Conservation (phyloP, 2,113 vertebrate species). For the Prunella fulvescens region DNA sequence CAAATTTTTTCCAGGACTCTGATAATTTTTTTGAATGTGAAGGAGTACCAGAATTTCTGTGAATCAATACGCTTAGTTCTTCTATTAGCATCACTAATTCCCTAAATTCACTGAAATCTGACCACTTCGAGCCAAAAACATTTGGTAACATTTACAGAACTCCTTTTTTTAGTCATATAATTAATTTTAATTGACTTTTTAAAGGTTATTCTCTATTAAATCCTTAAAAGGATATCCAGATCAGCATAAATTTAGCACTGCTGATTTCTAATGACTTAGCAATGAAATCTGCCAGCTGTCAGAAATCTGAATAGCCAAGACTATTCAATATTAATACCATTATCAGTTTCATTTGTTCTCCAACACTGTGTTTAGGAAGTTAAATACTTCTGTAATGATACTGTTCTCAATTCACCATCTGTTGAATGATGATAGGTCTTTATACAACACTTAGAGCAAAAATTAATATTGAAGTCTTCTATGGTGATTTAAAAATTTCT, state of each 20-base stretch:
- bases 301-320: not conserved
- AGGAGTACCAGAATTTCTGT: not conserved
- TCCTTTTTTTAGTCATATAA: not conserved
- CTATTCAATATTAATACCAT: not conserved
- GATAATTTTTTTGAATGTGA: not conserved
- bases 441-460: not conserved
- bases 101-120: not conserved
- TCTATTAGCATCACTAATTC: not conserved
- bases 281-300: not conserved
- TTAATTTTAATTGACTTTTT: not conserved
- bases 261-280: not conserved
- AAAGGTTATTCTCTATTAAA: not conserved
- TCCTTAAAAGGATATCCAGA: not conserved
- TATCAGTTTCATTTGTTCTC: slow-evolving; percentile 17
- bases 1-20: not conserved
- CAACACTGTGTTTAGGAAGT: not conserved
- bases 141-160: not conserved
- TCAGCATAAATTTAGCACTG: not conserved
- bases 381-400: not conserved
- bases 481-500: slow-evolving; percentile 1
- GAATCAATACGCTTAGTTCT: accelerated
- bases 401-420: not conserved
- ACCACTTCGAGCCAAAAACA: not conserved
- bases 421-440: slow-evolving; percentile 21
- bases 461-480: slow-evolving; percentile 7